phyloP scores from a whole-genome alignment of 2,113 vertebrate species.

The Lophura nycthemera region DNA sequence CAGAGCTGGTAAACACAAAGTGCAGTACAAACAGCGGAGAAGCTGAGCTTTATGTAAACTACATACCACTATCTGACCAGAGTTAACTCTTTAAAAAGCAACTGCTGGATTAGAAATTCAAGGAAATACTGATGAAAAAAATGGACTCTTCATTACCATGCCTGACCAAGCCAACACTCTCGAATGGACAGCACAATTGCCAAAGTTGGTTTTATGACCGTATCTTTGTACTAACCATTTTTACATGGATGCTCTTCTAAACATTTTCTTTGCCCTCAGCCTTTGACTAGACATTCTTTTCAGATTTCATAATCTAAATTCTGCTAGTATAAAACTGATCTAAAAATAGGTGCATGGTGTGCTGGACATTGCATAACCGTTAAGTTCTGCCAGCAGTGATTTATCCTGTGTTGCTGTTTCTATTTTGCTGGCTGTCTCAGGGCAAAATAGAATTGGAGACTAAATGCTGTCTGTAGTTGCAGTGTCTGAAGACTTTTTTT shows the following conservation, averaged over 20 bases:
- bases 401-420: slow-evolving; percentile 49
- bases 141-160: neutral
- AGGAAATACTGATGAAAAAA: neutral
- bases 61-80: neutral
- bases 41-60: neutral
- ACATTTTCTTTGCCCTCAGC: neutral
- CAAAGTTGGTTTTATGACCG: neutral
- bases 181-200: neutral
- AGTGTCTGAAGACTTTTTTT: slow-evolving; percentile 21
- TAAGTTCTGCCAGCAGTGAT: slow-evolving; percentile 66
- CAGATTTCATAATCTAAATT: slow-evolving; percentile 52
- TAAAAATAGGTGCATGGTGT: slow-evolving; percentile 55
- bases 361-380: slow-evolving; percentile 51
- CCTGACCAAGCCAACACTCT: neutral
- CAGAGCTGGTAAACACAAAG: neutral
- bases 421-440: slow-evolving; percentile 50
- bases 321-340: slow-evolving; percentile 36
- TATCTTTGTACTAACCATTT: neutral
- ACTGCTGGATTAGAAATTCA: neutral
- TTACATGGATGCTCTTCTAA: neutral
- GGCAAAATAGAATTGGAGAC: slow-evolving; percentile 51
- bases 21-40: neutral
- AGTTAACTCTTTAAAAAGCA: neutral
- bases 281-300: slow-evolving; percentile 59
- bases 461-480: slow-evolving; percentile 38